phyloP scores from a whole-genome alignment of 37 sponge, comb jelly and placozoan species.

The Agelas oroides region DNA sequence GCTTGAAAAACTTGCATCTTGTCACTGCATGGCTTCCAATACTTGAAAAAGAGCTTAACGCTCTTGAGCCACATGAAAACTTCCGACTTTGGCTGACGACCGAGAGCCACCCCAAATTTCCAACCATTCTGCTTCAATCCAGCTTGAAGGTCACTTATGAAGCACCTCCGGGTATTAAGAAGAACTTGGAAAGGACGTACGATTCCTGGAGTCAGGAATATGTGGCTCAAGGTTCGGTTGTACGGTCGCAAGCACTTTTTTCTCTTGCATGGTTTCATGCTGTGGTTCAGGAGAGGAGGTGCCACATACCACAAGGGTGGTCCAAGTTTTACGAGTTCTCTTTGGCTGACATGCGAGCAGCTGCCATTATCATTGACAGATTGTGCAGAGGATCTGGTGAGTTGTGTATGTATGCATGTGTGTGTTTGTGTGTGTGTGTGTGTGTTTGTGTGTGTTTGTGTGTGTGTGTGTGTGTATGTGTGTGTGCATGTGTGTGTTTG shows the following conservation, averaged over 20 bases:
- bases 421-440: not conserved
- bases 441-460: no score
- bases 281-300: slow-evolving; percentile 95
- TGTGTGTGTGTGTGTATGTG: no score
- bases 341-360: slow-evolving; percentile 88
- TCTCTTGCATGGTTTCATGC: slow-evolving; percentile 98
- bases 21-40: slow-evolving; percentile 90
- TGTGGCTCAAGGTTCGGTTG: slow-evolving; percentile 57
- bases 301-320: slow-evolving; percentile 97
- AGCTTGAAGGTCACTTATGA: slow-evolving; percentile 91
- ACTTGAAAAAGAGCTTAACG: slow-evolving; percentile 94
- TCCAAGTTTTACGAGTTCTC: slow-evolving; percentile 98
- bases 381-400: slow-evolving; percentile 61
- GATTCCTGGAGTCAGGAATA: slow-evolving; percentile 92
- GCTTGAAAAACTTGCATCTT: slow-evolving; percentile 97
- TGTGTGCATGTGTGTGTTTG: no score
- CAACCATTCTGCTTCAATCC: slow-evolving; percentile 87
- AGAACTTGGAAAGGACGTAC: slow-evolving; percentile 91
- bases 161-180: slow-evolving; percentile 94
- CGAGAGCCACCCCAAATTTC: slow-evolving; percentile 91
- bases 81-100: slow-evolving; percentile 97
- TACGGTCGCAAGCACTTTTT: slow-evolving; percentile 87
- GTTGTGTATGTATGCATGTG: not conserved
- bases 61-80: slow-evolving; percentile 75
- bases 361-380: slow-evolving; percentile 83